phyloP scores from a whole-genome alignment of 2,888 invertebrate genomes.

The Nephrocerus scutellatus region DNA sequence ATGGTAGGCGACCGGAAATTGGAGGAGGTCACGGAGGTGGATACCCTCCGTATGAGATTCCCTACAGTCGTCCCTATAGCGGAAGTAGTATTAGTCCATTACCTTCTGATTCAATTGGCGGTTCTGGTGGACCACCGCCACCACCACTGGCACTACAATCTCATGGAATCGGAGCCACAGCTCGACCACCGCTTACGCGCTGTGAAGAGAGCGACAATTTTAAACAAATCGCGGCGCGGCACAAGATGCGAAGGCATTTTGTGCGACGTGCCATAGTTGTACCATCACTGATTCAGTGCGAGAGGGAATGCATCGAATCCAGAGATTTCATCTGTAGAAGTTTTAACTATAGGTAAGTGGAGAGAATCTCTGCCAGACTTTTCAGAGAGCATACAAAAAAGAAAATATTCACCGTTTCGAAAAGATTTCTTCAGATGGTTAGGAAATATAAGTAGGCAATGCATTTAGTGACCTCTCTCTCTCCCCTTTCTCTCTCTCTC shows the following conservation, averaged over 20 bases:
- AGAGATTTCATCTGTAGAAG: constrained; percentile 79
- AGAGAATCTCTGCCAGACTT: no score
- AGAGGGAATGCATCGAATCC: constrained; percentile 75
- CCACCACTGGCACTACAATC: constrained; percentile 33
- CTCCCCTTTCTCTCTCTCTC: no score
- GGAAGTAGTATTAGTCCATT: constrained; percentile 25
- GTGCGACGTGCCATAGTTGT: constrained; percentile 67
- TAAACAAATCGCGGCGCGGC: constrained; percentile 70
- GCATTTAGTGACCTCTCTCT: not conserved
- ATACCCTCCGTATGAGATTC: constrained; percentile 41
- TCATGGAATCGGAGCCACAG: constrained; percentile 43
- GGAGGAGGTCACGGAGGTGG: constrained; percentile 26
- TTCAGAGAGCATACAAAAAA: not conserved
- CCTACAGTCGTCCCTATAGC: constrained; percentile 40
- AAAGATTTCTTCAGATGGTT: not conserved
- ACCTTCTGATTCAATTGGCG: constrained; percentile 23
- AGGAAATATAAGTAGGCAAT: not conserved
- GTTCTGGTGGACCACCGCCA: constrained; percentile 30
- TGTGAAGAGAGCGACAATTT: constrained; percentile 79
- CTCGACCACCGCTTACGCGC: constrained; percentile 50
- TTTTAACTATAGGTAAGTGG: constrained; percentile 70
- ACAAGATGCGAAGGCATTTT: constrained; percentile 71
- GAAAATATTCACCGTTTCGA: not conserved
- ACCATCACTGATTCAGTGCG: constrained; percentile 70
- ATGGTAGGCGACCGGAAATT: constrained; percentile 31